phyloP scores from a whole-genome alignment of 2,888 invertebrate species.

The Scaptodrosophila latifasciaeformis region DNA sequence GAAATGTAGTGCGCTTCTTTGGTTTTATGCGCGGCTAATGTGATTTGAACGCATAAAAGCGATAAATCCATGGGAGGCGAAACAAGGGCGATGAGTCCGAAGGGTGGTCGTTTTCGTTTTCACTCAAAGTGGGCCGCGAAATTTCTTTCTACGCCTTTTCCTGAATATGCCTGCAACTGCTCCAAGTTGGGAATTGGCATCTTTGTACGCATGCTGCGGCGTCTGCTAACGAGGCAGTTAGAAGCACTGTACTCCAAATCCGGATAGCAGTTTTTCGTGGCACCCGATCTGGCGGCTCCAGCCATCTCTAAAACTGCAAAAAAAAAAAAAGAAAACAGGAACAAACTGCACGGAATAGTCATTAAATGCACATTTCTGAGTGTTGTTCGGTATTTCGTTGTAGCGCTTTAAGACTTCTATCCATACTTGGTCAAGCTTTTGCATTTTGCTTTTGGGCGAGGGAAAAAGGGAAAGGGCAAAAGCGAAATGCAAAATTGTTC shows the following conservation, averaged over 20 bases:
- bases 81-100: no score
- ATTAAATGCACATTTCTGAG: conserved; percentile 59
- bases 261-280: no score
- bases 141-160: conserved; percentile 27
- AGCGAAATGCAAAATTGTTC: conserved; percentile 20
- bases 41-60: conserved; percentile 66
- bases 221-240: conserved; percentile 61
- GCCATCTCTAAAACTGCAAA: no score
- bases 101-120: conserved; percentile 33
- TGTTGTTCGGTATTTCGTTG: neutral
- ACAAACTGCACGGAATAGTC: conserved; percentile 15
- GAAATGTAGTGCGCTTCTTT: conserved; percentile 53
- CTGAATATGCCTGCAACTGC: no score
- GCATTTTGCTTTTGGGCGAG: no score
- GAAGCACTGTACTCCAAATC: no score
- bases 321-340: no score
- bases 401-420: no score
- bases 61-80: conserved; percentile 49
- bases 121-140: conserved; percentile 40
- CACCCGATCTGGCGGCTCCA: no score
- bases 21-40: conserved; percentile 62
- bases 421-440: no score
- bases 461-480: conserved; percentile 2
- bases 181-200: no score
- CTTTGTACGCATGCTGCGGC: conserved; percentile 28